Base-by-base conservation (phyloP, 2,797 vertebrate genomes). In the Rhinophrynus dorsalis region DNA sequence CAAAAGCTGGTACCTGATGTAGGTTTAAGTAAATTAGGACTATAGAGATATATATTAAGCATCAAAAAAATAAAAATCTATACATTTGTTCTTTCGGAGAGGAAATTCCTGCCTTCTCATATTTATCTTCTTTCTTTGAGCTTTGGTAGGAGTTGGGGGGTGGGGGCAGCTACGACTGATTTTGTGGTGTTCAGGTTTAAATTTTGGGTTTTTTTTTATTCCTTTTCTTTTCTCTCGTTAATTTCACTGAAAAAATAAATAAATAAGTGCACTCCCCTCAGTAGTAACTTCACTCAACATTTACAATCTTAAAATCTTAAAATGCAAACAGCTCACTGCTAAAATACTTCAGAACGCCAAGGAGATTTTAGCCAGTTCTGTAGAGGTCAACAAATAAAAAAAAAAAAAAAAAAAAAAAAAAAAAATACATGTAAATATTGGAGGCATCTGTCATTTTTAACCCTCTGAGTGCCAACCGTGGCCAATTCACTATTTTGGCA, bases 1-100 rank as follows among this genome's bases (percentile, higher is more conserved):
- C 92, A 89, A 95, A 96, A 90, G 93, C 94, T 94, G 94, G 91
- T 92, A 85, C 88, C 87, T 91, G 91, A 88, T 89, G 82, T 81
- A 81, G 69, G 77, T 85, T 86, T 71, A 45, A 86, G 87, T 82
- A 83, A 80, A 85, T 89, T 85, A 85, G 81, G 86, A 85, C 85
- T 86, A 87, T 80, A 85, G 84, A 89, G 79, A 89, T 85, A 81
- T 87, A 86, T 83, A 86, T 83, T 88, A 67, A 45, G 59, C 69
- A 85, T 82, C 83, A 89, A 88, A 85, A 88, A 90, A 90, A 90
- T 91, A 87, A 87, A 91, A 88, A 89, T 87, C 81, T 87, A 86
- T 78, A 84, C 76, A 89, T 91, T 85, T 85, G 84, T 86, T 88
- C 87, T 90, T 85, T 82, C 83, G 84, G 88, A 92, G 87, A 89